A percentile compares a stretch with the other conserved stretches of the same genome.
Evolutionary conservation across 2,113 vertebrate genomes (phyloP).

Genomic region (Pluvialis apricaria): DNA sequence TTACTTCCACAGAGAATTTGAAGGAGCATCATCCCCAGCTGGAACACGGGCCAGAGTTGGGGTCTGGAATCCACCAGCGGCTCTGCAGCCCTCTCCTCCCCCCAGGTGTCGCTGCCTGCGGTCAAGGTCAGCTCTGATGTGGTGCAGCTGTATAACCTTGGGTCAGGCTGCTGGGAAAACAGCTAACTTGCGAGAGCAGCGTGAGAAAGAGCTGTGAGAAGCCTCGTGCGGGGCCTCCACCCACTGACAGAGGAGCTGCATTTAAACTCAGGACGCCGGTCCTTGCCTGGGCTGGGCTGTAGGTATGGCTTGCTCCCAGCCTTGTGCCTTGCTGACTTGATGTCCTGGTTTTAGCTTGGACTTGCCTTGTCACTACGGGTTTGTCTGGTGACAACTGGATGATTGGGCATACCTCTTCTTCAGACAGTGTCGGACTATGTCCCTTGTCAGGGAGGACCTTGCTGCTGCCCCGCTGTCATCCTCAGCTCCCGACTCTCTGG

Average conservation of each 20-base stretch:
- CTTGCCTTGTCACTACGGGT: not conserved
- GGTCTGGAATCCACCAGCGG: no score
- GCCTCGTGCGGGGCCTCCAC: not conserved
- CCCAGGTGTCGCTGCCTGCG: not conserved
- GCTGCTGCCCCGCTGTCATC: not conserved
- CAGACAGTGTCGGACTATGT: accelerated
- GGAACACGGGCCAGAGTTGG: accelerated
- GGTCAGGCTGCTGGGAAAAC: not conserved
- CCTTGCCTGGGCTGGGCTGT: not conserved
- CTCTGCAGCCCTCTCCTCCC: not conserved
- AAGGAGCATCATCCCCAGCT: not conserved
- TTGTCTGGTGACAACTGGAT: not conserved
- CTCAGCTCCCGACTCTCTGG: not conserved
- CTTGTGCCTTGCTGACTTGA: not conserved
- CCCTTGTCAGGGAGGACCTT: not conserved
- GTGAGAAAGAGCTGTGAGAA: not conserved
- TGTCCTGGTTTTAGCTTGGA: not conserved
- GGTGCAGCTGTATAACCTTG: not conserved
- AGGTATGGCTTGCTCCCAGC: not conserved
- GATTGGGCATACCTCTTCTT: not conserved
- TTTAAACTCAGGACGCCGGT: not conserved
- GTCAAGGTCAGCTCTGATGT: not conserved
- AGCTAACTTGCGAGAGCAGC: not conserved
- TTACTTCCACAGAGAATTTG: not conserved
- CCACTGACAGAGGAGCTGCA: not conserved